These are phyloP conservation scores for Brachionus rotundiformis DNA, from an alignment of 1,140 invertebrate species.

Conservation along the genomic window DNA sequence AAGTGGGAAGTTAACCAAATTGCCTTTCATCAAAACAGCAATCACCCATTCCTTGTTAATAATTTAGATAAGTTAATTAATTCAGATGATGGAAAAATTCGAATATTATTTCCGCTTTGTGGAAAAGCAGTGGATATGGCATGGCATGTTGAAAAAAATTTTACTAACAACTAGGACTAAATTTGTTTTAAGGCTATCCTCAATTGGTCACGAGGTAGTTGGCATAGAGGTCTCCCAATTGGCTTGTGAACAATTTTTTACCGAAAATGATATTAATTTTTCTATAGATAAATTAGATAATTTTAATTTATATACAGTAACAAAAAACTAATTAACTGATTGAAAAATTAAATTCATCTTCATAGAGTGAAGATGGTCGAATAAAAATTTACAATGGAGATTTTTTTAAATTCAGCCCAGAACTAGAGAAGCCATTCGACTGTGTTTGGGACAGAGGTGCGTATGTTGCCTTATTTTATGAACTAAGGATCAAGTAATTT, in stretches of 20 bases:
- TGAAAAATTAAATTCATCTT: background rate
- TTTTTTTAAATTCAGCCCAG: slow-evolving; percentile 40
- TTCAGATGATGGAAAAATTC: background rate
- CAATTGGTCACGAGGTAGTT: background rate
- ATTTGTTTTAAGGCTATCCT: background rate
- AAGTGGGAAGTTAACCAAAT: background rate
- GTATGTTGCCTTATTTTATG: background rate
- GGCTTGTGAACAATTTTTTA: slow-evolving; percentile 43
- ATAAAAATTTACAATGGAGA: slow-evolving; percentile 39
- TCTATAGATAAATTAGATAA: background rate
- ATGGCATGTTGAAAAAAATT: background rate
- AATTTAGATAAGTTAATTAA: background rate
- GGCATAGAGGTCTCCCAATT: slow-evolving; percentile 17
- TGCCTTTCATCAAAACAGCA: background rate
- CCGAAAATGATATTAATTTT: slow-evolving; percentile 27
- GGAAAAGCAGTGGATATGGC: slow-evolving; percentile 41
- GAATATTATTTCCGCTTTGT: slow-evolving; percentile 9
- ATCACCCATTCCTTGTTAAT: background rate
- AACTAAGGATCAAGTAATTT: slow-evolving; percentile 36
- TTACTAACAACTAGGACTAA: background rate
- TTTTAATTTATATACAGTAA: slow-evolving; percentile 42
- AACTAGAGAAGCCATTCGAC: slow-evolving; percentile 15
- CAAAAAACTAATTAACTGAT: background rate
- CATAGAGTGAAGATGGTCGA: background rate
- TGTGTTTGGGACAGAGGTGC: slow-evolving; percentile 49